Percentiles rank a stretch among this genome's conserved stretches.
phyloP scores from a whole-genome alignment of 2,113 vertebrate species.

The Rutilus rutilus region DNA sequence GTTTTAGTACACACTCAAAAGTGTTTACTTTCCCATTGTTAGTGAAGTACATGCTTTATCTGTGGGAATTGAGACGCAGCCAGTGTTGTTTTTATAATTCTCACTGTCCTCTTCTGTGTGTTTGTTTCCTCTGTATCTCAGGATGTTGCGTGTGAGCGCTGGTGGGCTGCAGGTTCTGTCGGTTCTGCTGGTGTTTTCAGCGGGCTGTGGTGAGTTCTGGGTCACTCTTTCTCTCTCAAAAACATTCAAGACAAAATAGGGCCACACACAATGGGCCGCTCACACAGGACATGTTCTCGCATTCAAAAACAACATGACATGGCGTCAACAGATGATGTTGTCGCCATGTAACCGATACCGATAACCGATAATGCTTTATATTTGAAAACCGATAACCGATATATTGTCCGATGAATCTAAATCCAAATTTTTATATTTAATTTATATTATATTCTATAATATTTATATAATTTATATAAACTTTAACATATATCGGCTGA shows the following conservation, averaged over 20 bases:
- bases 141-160: conserved; percentile 28
- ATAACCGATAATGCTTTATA: too few relatives aligned
- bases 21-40: not conserved
- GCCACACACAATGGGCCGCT: not conserved
- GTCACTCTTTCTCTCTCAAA: not conserved
- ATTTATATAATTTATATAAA: too few relatives aligned
- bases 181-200: conserved; percentile 32
- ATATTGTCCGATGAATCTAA: too few relatives aligned
- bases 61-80: not conserved
- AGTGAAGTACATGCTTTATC: not conserved
- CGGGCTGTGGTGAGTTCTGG: conserved; percentile 46
- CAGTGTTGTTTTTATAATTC: not conserved
- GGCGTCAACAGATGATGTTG: not conserved
- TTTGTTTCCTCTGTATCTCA: conserved; percentile 1
- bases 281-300: not conserved
- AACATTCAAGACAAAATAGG: not conserved
- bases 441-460: too few relatives aligned
- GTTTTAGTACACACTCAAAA: not conserved
- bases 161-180: conserved; percentile 34
- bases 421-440: too few relatives aligned
- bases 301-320: not conserved
- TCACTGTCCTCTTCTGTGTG: not conserved
- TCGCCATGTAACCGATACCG: too few relatives aligned
- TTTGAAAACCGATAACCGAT: too few relatives aligned
- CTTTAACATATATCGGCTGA: too few relatives aligned